Base-by-base conservation (phyloP, 2,113 vertebrate genomes). In the Leucoraja erinaceus region DNA sequence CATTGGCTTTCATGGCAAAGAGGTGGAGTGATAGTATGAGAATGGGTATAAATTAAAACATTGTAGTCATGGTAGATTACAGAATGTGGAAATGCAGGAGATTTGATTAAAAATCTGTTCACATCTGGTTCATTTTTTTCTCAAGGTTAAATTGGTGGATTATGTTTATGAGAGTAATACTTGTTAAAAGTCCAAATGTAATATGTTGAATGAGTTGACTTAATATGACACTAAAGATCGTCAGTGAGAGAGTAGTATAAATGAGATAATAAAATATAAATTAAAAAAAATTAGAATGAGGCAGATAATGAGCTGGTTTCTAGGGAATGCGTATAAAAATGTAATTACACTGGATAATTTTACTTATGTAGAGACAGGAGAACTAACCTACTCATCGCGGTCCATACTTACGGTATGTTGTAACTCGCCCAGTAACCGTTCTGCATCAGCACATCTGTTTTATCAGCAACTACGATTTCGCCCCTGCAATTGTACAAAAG, bases 351-450 rank as follows among this genome's bases (percentile, higher is more conserved):
- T 81, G 33, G 11, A 47, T 10, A 59, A 81, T 81, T 81, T 47
- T 1, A 56, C 79, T n/a, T 63, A 61, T 63, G 25, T 4, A 31
- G 59, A 31, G 3, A 76, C 2, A 28, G 16, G 28, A 84, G 54
- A 38, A 25, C 38, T 2, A 83, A 81, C 14, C 38, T 47, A 59
- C 31, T 59, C 22, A 84, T 28, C 54, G 11, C 16, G 68, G 20
- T 31, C 22, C 33, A 81, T 93, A 95, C 98, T 94, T 96, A 99
- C 98, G 98, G 98, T 77, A 99, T 96, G 84, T 99, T 99, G 95
- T 97, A 99, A 96, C 99, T 99, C 93, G 98, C 98, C 98, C 99
- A 99, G 95, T 99, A 99, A 8, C 97, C 96, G 18, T 95, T 97
- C 94, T 96, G 92, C 93, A 97, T 96, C 76, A 99, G 95, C 68